A percentile compares a stretch with the other conserved stretches of the same genome.
Conservation (phyloP, 2,888 invertebrate species). For the Xestia sexstrigata region DNA sequence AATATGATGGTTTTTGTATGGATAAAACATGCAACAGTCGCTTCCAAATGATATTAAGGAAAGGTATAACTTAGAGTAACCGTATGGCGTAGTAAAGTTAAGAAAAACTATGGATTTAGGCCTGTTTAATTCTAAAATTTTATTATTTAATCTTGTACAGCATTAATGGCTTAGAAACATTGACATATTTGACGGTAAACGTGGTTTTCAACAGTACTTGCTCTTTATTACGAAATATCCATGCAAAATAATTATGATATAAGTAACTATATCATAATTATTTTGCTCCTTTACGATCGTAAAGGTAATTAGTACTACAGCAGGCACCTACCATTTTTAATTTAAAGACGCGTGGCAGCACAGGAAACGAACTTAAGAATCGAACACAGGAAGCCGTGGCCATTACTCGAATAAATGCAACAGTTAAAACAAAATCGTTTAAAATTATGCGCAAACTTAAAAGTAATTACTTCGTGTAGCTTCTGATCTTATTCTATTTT, state of each 20-base stretch:
- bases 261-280: no score
- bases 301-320: conserved; percentile 14
- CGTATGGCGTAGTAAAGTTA: no score
- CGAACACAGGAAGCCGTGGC: conserved; percentile 37
- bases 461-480: conserved; percentile 62
- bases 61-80: background rate
- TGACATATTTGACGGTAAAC: background rate
- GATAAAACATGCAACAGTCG: background rate
- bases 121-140: background rate
- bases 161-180: background rate
- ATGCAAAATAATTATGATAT: background rate
- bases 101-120: background rate
- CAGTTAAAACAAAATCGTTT: conserved; percentile 63
- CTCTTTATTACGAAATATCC: background rate
- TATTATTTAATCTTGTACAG: background rate
- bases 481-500: conserved; percentile 66
- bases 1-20: conserved; percentile 6
- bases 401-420: conserved; percentile 41
- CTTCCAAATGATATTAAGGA: background rate
- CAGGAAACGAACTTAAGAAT: conserved; percentile 39
- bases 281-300: background rate
- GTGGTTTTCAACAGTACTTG: background rate
- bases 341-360: conserved; percentile 42
- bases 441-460: conserved; percentile 65
- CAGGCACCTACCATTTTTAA: conserved; percentile 15